Evolutionary conservation across 2,113 vertebrate genomes (phyloP), one percentile per base, ranked within the genome.

Genomic region (Catharus fuscescens): DNA sequence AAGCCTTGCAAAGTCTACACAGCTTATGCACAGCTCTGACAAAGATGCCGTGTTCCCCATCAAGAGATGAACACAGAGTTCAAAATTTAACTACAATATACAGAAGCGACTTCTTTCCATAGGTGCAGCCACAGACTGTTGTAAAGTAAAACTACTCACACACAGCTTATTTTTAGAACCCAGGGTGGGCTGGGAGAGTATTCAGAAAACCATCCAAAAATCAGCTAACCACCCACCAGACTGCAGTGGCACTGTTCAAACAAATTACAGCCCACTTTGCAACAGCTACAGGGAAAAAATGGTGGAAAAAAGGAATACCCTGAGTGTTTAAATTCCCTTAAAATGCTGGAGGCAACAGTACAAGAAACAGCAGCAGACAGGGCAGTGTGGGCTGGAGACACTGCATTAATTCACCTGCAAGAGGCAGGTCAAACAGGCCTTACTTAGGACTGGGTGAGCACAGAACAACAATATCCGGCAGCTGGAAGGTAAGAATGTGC

Each of bases 401-500:
- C 42, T 47, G 54, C 1, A 2, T 54, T 85, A 70, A 62, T 78
- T 80, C 74, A 95, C 86, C 80, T 90, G 82, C 72, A 57, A 80
- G 36, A 90, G 60, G 72, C 19, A 90, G 79, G 88, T 86, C 53
- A 87, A 64, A 67, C 25, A 72, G 42, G 86, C 82, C 56, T 78
- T 74, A 80, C 72, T 88, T 36, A 57, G 38, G 47, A 81, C 48
- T 76, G 42, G 32, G 71, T 67, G 80, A 95, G 81, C 53, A 86
- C 5, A 78, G 76, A 93, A 52, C 50, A 77, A 86, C 57, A 89
- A 89, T 87, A 92, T 83, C 86, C 36, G 11, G 88, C 91, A 97
- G 96, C 93, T 96, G 91, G 87, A 92, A 95, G 78, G 88, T 84
- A 93, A 78, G 88, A 95, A 93, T 86, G 76, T 42, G 38, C 80